These are phyloP conservation scores for Endotricha flammealis DNA, from an alignment of 2,888 invertebrate species.

Conservation along the genomic window DNA sequence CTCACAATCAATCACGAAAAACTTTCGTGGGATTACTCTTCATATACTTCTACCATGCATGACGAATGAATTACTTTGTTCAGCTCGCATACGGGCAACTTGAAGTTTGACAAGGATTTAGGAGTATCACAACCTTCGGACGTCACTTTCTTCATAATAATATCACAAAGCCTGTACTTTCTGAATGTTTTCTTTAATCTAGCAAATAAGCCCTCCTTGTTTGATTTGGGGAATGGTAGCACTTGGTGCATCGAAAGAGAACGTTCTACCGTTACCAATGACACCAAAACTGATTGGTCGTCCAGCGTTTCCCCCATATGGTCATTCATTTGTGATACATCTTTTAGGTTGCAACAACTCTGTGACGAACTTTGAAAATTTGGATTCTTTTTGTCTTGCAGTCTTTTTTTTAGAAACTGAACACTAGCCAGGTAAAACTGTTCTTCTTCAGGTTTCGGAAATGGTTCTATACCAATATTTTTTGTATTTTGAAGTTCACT, in stretches of 20 bases:
- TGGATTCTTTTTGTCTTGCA: slow-evolving; percentile 42
- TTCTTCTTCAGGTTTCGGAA: slow-evolving; percentile 38
- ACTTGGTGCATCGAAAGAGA: slow-evolving; percentile 57
- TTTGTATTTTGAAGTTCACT: slow-evolving; percentile 3
- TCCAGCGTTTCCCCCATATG: slow-evolving; percentile 14
- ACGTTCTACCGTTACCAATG: slow-evolving; percentile 15
- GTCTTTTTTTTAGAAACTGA: slow-evolving; percentile 51
- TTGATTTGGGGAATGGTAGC: slow-evolving; percentile 59
- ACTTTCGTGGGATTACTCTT: no score
- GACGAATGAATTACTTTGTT: slow-evolving; percentile 29
- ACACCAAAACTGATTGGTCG: slow-evolving; percentile 2
- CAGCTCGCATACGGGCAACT: slow-evolving; percentile 46
- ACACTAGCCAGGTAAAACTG: slow-evolving; percentile 62
- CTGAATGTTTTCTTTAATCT: slow-evolving; percentile 46
- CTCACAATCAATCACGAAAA: no score
- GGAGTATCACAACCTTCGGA: slow-evolving; percentile 28
- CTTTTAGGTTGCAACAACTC: slow-evolving; percentile 43
- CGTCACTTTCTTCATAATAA: slow-evolving; percentile 25
- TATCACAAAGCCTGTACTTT: slow-evolving; percentile 32
- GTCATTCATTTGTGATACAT: slow-evolving; percentile 12
- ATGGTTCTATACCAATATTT: slow-evolving; percentile 22
- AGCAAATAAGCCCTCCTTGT: slow-evolving; percentile 40
- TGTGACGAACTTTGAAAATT: slow-evolving; percentile 30
- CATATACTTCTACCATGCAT: slow-evolving; percentile 40
- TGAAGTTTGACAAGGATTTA: slow-evolving; percentile 46